These are phyloP conservation scores for Ecliptopera silaceata DNA, from an alignment of 2,888 invertebrate species.

Conservation along the genomic window DNA sequence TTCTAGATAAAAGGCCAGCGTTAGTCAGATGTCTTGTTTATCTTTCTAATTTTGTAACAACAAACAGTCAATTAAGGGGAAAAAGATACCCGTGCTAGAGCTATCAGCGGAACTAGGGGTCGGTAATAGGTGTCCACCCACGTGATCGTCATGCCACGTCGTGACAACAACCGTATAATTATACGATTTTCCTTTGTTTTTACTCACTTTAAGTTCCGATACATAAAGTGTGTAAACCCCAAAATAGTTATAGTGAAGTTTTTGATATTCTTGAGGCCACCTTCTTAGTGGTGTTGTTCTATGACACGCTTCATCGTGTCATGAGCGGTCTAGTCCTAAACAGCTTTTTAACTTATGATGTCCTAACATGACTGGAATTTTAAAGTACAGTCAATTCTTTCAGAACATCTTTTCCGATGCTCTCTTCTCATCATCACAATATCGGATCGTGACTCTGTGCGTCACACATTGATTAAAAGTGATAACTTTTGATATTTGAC, in stretches of 20 bases:
- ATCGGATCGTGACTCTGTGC: constrained; percentile 52
- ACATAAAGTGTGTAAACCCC: too few relatives aligned
- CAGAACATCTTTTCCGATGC: too few relatives aligned
- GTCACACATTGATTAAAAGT: constrained; percentile 46
- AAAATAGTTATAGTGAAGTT: too few relatives aligned
- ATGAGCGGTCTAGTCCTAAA: too few relatives aligned
- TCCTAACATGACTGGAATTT: too few relatives aligned
- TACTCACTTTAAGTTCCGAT: too few relatives aligned
- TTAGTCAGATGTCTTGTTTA: constrained; percentile 12
- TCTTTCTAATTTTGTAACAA: constrained; percentile 17
- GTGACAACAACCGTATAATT: background rate
- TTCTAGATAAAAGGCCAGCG: constrained; percentile 13
- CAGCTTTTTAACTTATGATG: too few relatives aligned
- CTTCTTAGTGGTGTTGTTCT: too few relatives aligned
- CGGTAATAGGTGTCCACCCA: constrained; percentile 16
- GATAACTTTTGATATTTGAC: constrained; percentile 56
- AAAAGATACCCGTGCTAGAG: constrained; percentile 13
- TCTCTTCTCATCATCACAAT: constrained; percentile 40
- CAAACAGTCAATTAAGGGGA: constrained; percentile 14
- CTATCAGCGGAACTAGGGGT: constrained; percentile 21
- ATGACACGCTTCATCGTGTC: too few relatives aligned
- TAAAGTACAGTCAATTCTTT: too few relatives aligned
- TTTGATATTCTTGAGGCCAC: too few relatives aligned
- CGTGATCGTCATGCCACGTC: constrained; percentile 8
- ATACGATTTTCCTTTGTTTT: too few relatives aligned